These are phyloP conservation scores for Camponotus floridanus DNA, from an alignment of 1,140 invertebrate genomes.

Conservation along the genomic window DNA sequence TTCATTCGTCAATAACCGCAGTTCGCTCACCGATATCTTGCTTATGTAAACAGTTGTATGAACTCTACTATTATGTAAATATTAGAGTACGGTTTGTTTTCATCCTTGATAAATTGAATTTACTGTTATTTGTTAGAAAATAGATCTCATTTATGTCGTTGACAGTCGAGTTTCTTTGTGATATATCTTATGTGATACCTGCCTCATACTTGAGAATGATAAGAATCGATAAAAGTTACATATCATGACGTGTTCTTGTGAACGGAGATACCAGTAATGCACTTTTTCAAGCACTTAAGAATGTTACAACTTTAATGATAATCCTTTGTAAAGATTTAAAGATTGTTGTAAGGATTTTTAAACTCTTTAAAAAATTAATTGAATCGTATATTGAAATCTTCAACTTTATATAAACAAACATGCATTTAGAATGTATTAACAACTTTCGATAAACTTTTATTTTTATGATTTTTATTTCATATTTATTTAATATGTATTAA, in stretches of 20 bases:
- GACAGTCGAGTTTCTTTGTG: no score
- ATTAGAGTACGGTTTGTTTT: not conserved
- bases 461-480: not conserved
- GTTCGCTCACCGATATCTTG: not conserved
- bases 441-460: slow-evolving; percentile 29
- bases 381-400: not conserved
- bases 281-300: not conserved
- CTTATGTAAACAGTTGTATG: not conserved
- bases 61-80: not conserved
- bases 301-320: not conserved
- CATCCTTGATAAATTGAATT: not conserved
- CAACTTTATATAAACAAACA: not conserved
- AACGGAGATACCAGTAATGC: not conserved
- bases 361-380: not conserved
- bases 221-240: not conserved
- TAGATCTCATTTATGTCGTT: not conserved
- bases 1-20: not conserved
- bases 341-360: no score
- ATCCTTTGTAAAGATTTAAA: not conserved
- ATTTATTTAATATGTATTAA: not conserved
- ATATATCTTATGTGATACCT: not conserved
- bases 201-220: not conserved
- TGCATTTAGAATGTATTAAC: not conserved
- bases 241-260: not conserved
- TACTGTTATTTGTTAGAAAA: not conserved